Base-by-base conservation (phyloP, 2,888 invertebrate species). In the Lysandra coridon region DNA sequence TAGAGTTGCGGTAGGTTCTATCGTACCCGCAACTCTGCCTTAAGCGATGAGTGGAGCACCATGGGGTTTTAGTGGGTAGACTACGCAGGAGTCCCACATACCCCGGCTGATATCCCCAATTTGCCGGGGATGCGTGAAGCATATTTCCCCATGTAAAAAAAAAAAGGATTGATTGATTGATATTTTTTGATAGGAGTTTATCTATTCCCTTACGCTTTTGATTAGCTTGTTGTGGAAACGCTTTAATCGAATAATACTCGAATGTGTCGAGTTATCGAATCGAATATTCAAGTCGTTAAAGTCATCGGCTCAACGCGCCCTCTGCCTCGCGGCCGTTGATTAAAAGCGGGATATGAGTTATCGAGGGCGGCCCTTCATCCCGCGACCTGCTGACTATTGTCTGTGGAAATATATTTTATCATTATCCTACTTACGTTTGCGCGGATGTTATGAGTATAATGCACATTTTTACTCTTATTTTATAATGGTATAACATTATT, bases 351-450 rank as follows among this genome's bases (percentile, higher is more conserved):
- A 76, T 57, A 33, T 76, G 49, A 53, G 33, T 76, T 57, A 76
- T 76, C 57, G 76, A 76, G 76, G 53, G 53, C 76, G 33, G 53
- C 53, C 57, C 57, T 76, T 76, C 75, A 76, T 76, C 23, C 57
- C 76, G 53, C 76, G 33, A 40, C 75, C 23, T 44, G 74, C 74
- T 4, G 49, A 53, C 49, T 76, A 57, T 76, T 76, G 53, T 76
- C 14, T 57, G 12, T n/a, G 23, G 30, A 75, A 74, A 44, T 69
- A 69, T 14, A 33, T 69, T 69, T 69, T 30, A 30, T 64, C 23
- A 64, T 64, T 30, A 64, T 64, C 30, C 30, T 64, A 64, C 64
- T 64, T 30, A 23, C 33, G 69, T 33, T 69, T 33, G 14, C 69
- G 33, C 17, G 69, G 2, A 69, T 69, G 33, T 37, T 37, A 14